Evolutionary conservation across 2,888 invertebrate genomes (phyloP), one percentile per base, ranked within the genome.

Genomic region (Cryptus viduatorius): DNA sequence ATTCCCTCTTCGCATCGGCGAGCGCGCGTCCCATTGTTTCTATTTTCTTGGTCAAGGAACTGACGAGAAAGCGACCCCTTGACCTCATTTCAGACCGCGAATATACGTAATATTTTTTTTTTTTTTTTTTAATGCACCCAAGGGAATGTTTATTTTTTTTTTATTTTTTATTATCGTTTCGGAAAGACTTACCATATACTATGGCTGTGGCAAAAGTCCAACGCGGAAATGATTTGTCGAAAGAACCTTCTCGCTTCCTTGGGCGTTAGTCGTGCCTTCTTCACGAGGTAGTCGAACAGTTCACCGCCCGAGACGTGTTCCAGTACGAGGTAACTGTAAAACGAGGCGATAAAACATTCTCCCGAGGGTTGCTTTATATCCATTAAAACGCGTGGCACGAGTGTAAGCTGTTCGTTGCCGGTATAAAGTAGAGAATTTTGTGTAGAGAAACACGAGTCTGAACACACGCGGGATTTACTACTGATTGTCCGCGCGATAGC

Each of bases 271-370:
- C 99, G 95, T 64, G 99, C 99, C 94, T 99, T 99, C 94, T 99
- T 99, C 82, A 99, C 99, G 90, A 99, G 95, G 94, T 99, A 99
- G 94, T 99, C 99, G 94, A 99, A 99, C 68, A 99, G 95, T 94
- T 99, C 99, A 0, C 99, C 99, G 0, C 99, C 99, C 79, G 99
- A 99, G 0, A 99, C 99, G 94, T 99, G 99, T 94, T 99, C 99
- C 94, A 99, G 95, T 88, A 99, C 98, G 93, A 99, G 95, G 95
- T 99, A 99, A 94, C 98, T 98, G 94, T 31, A 94, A 84, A 80
- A 56, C 50, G 16, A 48, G 64, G 42, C 78, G 73, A 84, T 84
- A 81, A 81, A 84, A 81, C 73, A 78, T 81, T 73, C 46, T 69
- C 46, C 68, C 73, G 19, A 44, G 46, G 64, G 50, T 50, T 46